Conservation (phyloP, 2,113 vertebrate genomes). For the Chaetorhynchus papuensis region DNA sequence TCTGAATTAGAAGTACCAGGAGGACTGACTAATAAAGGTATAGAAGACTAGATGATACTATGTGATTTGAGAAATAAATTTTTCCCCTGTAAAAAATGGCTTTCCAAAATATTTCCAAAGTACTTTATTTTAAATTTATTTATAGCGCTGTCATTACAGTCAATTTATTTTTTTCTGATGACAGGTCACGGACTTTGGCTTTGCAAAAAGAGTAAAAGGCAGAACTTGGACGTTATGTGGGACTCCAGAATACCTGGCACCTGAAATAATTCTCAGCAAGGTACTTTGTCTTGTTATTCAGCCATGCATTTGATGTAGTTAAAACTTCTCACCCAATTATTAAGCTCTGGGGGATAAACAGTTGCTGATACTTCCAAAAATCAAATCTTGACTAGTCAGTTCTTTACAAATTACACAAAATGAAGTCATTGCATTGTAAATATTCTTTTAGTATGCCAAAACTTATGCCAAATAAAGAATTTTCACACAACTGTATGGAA, state of each 20-base stretch:
- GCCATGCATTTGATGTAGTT: neutral
- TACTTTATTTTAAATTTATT: neutral
- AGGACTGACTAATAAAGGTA: neutral
- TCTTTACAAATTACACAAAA: neutral
- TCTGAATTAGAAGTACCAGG: neutral
- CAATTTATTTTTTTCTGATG: neutral
- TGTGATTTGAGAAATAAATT: neutral
- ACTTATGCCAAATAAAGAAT: neutral
- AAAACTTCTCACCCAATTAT: neutral
- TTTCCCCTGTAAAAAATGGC: neutral
- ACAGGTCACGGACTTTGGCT: slow-evolving; percentile 98
- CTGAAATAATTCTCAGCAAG: slow-evolving; percentile 99
- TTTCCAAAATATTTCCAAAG: neutral
- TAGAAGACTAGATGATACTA: neutral
- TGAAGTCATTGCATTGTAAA: neutral
- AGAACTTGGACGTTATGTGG: slow-evolving; percentile 99
- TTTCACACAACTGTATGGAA: neutral
- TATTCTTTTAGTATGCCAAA: neutral
- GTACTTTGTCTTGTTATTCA: slow-evolving; percentile 55
- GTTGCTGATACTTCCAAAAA: neutral
- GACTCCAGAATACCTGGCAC: slow-evolving; percentile 97
- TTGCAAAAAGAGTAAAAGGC: slow-evolving; percentile 99
- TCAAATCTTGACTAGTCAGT: neutral
- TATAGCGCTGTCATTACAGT: neutral
- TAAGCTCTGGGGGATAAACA: neutral